Percentiles rank a stretch among this genome's conserved stretches.
Conservation (phyloP, 2,113 vertebrate species). For the Gallinago media region DNA sequence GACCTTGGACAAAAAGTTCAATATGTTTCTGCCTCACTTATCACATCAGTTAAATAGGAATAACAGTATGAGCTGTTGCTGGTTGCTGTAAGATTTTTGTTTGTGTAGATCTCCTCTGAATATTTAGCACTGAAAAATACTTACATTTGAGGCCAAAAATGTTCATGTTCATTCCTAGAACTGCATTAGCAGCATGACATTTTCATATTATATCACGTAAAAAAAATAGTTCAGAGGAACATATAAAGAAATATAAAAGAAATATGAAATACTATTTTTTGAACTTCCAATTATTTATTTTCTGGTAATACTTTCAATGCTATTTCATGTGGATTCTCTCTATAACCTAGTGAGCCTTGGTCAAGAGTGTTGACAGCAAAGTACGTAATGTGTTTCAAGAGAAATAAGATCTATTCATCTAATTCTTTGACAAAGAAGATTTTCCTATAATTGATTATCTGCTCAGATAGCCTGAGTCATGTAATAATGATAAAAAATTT, state of each 20-base stretch:
- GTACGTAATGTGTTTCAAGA: background rate
- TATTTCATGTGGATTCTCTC: background rate
- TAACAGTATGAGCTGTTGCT: background rate
- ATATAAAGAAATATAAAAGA: background rate
- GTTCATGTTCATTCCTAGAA: background rate
- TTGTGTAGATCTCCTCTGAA: background rate
- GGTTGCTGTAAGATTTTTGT: constrained; percentile 3
- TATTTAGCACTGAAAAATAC: background rate
- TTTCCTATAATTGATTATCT: constrained; percentile 4
- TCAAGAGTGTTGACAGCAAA: background rate
- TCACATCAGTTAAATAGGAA: constrained; percentile 12
- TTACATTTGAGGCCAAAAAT: background rate
- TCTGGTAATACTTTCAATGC: background rate
- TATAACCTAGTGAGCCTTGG: background rate
- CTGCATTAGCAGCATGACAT: background rate
- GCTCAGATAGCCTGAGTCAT: constrained; percentile 12
- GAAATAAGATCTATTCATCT: background rate
- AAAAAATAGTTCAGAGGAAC: background rate
- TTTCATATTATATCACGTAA: background rate
- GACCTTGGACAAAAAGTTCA: constrained; percentile 57
- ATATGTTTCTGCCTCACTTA: constrained; percentile 62
- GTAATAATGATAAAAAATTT: constrained; percentile 18
- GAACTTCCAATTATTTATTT: background rate
- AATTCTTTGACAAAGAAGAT: background rate
- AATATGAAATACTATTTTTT: background rate